A percentile compares a stretch with the other conserved stretches of the same genome.
These are phyloP conservation scores for Cladorhizidae sp. DNA, from an alignment of 37 sponge, comb jelly and placozoan genomes.

Conservation along the genomic window DNA sequence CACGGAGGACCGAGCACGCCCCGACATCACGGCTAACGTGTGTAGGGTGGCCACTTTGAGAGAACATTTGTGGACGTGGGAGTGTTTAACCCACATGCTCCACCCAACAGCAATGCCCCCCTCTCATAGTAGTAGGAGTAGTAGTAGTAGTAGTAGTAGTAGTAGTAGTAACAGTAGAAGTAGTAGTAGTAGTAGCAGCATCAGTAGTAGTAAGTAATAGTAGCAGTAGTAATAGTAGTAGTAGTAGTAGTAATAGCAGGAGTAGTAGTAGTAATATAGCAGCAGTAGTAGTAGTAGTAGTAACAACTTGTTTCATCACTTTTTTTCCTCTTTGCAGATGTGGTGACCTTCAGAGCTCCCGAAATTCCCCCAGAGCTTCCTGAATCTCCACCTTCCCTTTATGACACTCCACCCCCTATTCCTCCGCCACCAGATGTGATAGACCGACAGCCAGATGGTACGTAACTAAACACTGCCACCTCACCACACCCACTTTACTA, in stretches of 20 bases:
- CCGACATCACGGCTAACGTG: no score
- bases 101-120: no score
- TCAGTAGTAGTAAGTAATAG: no score
- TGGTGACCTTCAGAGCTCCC: neutral
- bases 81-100: no score
- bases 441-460: conserved; percentile 38
- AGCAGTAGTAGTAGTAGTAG: no score
- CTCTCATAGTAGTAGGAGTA: no score
- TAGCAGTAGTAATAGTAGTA: neutral
- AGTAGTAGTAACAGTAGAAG: neutral
- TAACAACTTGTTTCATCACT: neutral
- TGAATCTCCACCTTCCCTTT: neutral
- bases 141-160: no score
- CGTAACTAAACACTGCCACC: neutral
- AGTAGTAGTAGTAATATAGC: neutral
- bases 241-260: conserved; percentile 8
- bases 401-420: neutral
- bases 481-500: no score
- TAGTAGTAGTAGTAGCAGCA: neutral
- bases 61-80: no score
- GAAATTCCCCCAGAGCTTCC: neutral
- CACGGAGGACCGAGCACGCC: no score
- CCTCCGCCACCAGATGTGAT: neutral
- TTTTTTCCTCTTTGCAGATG: neutral
- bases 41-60: no score